phyloP scores from a whole-genome alignment of 1,140 invertebrate genomes.

The Heliconius himera region DNA sequence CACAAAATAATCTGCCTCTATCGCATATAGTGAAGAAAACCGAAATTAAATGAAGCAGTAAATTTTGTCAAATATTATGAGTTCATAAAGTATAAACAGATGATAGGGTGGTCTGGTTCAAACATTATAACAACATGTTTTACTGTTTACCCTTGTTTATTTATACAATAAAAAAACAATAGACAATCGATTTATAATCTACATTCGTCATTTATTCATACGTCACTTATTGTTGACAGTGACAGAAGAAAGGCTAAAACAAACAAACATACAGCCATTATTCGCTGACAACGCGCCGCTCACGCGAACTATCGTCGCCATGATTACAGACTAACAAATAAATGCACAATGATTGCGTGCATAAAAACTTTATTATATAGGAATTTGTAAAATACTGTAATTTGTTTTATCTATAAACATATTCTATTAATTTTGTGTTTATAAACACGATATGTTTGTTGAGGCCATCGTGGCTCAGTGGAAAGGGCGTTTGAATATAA shows the following conservation, averaged over 20 bases:
- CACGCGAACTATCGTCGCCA: background rate
- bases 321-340: background rate
- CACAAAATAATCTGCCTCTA: too few species aligned
- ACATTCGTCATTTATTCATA: background rate
- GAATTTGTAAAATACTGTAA: background rate
- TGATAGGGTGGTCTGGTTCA: too few species aligned
- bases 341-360: background rate
- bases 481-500: too few species aligned
- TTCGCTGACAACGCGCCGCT: background rate
- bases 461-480: too few species aligned
- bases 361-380: background rate
- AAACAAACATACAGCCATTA: slow-evolving; percentile 6
- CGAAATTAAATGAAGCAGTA: too few species aligned
- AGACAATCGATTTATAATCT: background rate
- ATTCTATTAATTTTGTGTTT: slow-evolving; percentile 1
- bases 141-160: background rate
- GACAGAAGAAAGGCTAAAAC: background rate
- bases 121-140: background rate
- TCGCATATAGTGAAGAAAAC: too few species aligned
- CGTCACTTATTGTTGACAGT: background rate
- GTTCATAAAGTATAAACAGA: too few species aligned
- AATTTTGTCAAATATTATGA: too few species aligned
- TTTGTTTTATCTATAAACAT: background rate
- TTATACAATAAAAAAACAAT: background rate
- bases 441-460: background rate